Conservation (phyloP, 2,113 vertebrate species). For the Dinomys branickii region DNA sequence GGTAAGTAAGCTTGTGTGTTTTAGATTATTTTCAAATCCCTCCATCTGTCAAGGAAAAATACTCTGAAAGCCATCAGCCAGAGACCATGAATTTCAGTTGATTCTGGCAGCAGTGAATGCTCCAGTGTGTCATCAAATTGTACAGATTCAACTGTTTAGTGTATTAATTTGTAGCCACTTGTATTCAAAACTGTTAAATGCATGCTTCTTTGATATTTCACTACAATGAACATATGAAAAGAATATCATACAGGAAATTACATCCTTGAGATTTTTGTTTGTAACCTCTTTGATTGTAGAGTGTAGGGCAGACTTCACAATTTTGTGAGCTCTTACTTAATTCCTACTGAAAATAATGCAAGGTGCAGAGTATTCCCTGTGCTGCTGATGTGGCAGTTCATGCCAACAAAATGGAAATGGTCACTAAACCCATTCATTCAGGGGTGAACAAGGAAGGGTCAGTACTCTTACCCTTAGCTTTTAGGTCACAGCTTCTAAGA, state of each 20-base stretch:
- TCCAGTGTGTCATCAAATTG: not conserved
- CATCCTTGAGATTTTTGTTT: not conserved
- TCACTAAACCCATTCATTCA: not conserved
- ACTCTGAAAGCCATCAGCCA: slow-evolving; percentile 43
- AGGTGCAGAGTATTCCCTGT: not conserved
- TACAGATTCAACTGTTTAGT: not conserved
- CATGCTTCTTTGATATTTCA: not conserved
- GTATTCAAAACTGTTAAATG: not conserved
- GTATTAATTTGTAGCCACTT: not conserved
- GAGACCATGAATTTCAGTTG: slow-evolving; percentile 50
- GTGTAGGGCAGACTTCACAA: not conserved
- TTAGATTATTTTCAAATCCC: slow-evolving; percentile 62
- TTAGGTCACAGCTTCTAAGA: not conserved
- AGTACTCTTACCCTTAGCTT: too few relatives aligned
- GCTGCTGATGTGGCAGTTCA: not conserved
- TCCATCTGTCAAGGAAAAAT: slow-evolving; percentile 37
- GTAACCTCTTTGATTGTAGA: not conserved
- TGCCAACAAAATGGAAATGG: not conserved
- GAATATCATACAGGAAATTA: not conserved
- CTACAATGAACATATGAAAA: not conserved
- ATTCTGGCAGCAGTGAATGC: not conserved
- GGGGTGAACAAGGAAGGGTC: not conserved
- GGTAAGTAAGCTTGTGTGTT: slow-evolving; percentile 29
- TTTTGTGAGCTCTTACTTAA: not conserved
- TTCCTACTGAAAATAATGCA: not conserved